Percentiles rank a stretch among this genome's conserved stretches.
phyloP scores from a whole-genome alignment of 2,113 vertebrate genomes.

The Bubo bubo region DNA sequence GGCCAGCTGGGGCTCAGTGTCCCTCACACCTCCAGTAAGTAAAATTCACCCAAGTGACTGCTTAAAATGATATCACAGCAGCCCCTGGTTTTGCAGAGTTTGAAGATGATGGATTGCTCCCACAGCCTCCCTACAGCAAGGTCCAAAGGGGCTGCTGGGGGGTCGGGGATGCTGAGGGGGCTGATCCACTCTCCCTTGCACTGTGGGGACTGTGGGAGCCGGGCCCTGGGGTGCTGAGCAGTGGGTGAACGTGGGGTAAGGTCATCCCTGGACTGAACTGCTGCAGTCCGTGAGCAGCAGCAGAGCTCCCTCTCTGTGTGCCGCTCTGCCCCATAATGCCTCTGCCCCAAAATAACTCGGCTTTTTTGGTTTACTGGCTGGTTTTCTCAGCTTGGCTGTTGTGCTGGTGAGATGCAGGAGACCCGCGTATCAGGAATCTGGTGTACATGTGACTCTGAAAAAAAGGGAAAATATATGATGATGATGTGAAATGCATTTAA shows the following conservation, averaged over 20 bases:
- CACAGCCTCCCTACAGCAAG: background rate
- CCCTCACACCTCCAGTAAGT: background rate
- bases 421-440: fast-evolving
- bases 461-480: background rate
- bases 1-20: background rate
- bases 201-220: fast-evolving
- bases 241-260: fast-evolving
- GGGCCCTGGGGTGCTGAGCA: background rate
- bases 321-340: fast-evolving
- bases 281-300: background rate
- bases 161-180: background rate
- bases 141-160: background rate
- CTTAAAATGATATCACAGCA: background rate
- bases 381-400: background rate
- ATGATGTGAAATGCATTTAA: background rate
- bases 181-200: fast-evolving
- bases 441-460: fast-evolving
- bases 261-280: fast-evolving
- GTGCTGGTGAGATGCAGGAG: background rate
- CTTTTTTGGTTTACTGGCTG: background rate
- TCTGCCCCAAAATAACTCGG: background rate
- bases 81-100: background rate
- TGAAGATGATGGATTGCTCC: background rate
- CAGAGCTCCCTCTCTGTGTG: background rate
- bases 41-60: background rate